phyloP scores from a whole-genome alignment of 2,113 vertebrate genomes.

The Aepyceros melampus region DNA sequence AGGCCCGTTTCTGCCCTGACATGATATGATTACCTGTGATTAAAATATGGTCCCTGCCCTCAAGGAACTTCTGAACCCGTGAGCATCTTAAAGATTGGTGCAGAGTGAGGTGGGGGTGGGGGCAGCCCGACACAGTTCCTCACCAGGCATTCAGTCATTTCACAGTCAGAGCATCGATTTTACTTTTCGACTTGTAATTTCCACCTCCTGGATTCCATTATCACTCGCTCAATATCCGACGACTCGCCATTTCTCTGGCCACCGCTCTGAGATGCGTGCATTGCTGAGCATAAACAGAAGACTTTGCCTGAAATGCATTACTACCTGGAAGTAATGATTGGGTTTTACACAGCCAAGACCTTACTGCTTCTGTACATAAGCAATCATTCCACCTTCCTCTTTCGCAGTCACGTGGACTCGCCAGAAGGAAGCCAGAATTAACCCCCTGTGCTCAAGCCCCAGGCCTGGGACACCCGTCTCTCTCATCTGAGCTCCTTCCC shows the following conservation, averaged over 20 bases:
- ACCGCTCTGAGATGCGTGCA: slow-evolving; percentile 51
- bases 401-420: background rate
- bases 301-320: slow-evolving; percentile 53
- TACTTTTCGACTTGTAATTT: slow-evolving; percentile 76
- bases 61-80: slow-evolving; percentile 64
- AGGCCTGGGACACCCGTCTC: background rate
- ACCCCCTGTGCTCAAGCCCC: background rate
- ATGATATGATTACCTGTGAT: slow-evolving; percentile 60
- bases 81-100: slow-evolving; percentile 18
- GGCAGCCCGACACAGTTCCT: background rate
- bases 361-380: slow-evolving; percentile 55
- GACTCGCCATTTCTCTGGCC: slow-evolving; percentile 71
- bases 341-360: slow-evolving; percentile 64
- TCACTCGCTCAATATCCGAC: slow-evolving; percentile 71
- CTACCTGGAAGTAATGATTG: slow-evolving; percentile 67
- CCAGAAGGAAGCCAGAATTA: slow-evolving; percentile 48
- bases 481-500: background rate
- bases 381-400: slow-evolving; percentile 52
- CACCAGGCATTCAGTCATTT: slow-evolving; percentile 63
- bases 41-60: slow-evolving; percentile 67
- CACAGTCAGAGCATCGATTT: slow-evolving; percentile 72
- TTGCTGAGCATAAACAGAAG: slow-evolving; percentile 63
- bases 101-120: background rate
- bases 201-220: slow-evolving; percentile 77
- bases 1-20: slow-evolving; percentile 44